phyloP scores from a whole-genome alignment of 2,797 vertebrate species.

The Pantherophis alleghaniensis region DNA sequence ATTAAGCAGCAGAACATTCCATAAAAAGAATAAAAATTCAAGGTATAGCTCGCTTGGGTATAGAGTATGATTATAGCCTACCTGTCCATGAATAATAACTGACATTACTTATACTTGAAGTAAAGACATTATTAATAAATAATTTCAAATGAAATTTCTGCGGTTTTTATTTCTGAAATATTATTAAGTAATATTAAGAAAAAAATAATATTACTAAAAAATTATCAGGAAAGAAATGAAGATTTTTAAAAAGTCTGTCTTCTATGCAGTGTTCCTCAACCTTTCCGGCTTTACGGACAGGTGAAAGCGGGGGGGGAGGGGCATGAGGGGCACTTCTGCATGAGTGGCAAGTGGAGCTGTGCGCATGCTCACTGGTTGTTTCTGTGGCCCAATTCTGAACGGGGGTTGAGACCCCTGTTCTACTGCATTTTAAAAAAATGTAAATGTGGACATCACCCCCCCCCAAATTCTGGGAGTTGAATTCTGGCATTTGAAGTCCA shows the following conservation, averaged over 20 bases:
- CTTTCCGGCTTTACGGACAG: neutral
- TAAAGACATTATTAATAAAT: neutral
- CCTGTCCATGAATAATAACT: neutral
- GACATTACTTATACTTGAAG: neutral
- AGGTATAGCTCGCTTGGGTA: neutral
- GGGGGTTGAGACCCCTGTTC: neutral
- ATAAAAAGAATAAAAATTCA: neutral
- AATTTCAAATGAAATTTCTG: neutral
- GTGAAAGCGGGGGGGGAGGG: fast-evolving
- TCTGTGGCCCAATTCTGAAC: neutral
- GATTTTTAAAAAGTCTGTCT: neutral
- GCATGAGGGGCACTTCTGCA: neutral
- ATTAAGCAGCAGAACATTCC: neutral
- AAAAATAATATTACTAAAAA: neutral
- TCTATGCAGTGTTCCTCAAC: neutral
- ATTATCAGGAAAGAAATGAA: neutral
- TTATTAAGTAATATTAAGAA: neutral
- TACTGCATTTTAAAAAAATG: neutral
- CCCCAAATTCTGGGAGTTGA: neutral
- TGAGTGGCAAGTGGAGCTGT: neutral
- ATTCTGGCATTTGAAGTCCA: neutral
- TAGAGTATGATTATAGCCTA: neutral
- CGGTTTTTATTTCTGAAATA: too few species aligned
- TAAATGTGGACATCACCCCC: neutral
- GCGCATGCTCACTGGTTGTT: neutral